Base-by-base conservation (phyloP, 2,797 vertebrate species). In the Molothrus aeneus region DNA sequence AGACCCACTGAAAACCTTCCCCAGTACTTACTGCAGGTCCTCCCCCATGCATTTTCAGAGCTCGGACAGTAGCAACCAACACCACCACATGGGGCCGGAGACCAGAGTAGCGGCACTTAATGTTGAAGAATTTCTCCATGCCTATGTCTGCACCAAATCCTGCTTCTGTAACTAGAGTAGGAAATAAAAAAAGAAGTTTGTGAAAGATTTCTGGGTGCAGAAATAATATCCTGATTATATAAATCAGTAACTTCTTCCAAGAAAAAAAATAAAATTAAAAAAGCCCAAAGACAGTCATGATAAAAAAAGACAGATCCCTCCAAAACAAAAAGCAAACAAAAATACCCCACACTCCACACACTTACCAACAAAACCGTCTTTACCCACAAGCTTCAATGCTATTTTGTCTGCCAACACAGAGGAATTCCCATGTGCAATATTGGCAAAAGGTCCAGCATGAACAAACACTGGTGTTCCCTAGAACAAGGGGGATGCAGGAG, bases 111-210 rank as follows among this genome's bases (percentile, higher is more conserved):
- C 99, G 98, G 93, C 99, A 99, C 96, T 99, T 99, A 93, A 99
- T 99, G 96, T 99, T 98, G 74, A 99, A 99, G 97, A 99, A 99
- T 95, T 99, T 99, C 94, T 99, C 99, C 99, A 99, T 99, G 78
- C 99, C 99, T n/a, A 99, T 99, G 93, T 99, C 99, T 19, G 99
- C 99, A 51, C 99, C 99, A 14, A 99, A 99, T 56, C 99, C 99
- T 60, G 99, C 99, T 97, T 99, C 99, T 0, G 99, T 99, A 95
- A 99, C 99, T 99, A 94, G 16, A 94, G 89, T 7, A 78, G 63
- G 31, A 86, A 91, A 66, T n/a, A n/a, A 53, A 74, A 53, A 74
- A 56, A 71, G 5, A 65, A 86, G 42, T n/a, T 61, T 25, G 25
- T 92, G 66, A 92, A 72, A 93, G 29, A 36, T 28, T 63, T 40